Evolutionary conservation across 2,797 vertebrate genomes (phyloP).

Genomic region (Coregonus ussuriensis): DNA sequence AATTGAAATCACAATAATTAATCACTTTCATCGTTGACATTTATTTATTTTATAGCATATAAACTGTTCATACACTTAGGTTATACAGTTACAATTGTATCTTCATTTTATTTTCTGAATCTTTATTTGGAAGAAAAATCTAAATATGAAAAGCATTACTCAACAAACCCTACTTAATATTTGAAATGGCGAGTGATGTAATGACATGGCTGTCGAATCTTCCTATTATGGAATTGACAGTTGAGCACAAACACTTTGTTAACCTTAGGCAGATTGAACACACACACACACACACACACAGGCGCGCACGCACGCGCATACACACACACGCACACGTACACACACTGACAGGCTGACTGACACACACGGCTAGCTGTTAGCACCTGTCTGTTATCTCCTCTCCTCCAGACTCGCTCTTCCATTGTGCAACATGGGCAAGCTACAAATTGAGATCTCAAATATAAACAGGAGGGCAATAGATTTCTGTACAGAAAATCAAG

Average conservation of each 20-base stretch:
- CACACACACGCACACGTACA: background rate
- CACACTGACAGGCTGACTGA: constrained; percentile 21
- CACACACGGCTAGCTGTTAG: constrained; percentile 55
- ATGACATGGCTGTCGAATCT: constrained; percentile 3
- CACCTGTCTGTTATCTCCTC: constrained; percentile 77
- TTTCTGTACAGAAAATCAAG: constrained; percentile 59
- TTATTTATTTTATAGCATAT: background rate
- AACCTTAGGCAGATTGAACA: constrained; percentile 31
- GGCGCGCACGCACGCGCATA: too few species aligned
- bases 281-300: constrained; percentile 7
- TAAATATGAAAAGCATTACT: background rate
- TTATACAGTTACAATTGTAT: background rate
- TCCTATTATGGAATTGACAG: constrained; percentile 26
- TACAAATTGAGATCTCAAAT: constrained; percentile 78
- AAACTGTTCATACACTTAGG: background rate
- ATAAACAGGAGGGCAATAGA: constrained; percentile 70
- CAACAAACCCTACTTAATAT: background rate
- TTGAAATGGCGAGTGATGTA: constrained; percentile 11
- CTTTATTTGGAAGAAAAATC: background rate
- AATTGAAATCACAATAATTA: background rate
- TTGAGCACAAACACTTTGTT: constrained; percentile 29
- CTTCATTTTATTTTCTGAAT: background rate
- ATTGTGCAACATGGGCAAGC: constrained; percentile 74
- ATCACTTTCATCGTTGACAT: background rate
- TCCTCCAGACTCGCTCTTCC: constrained; percentile 68